These are phyloP conservation scores for Ondatra zibethicus DNA, from an alignment of 2,113 vertebrate genomes.

Conservation along the genomic window DNA sequence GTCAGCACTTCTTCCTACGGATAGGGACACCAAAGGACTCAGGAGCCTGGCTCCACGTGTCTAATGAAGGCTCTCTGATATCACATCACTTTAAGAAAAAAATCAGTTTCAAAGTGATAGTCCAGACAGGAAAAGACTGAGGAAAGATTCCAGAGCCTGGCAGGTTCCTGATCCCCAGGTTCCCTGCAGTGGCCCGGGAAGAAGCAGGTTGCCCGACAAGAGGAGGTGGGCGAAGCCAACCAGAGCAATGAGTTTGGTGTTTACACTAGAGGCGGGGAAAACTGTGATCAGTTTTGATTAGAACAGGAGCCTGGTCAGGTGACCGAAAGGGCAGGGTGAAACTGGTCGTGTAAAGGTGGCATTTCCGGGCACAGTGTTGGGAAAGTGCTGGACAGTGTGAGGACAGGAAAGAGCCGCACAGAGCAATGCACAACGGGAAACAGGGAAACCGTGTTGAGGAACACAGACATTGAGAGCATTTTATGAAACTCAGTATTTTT, in stretches of 20 bases:
- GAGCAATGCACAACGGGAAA: background rate
- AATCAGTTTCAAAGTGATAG: background rate
- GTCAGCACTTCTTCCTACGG: background rate
- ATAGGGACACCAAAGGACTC: background rate
- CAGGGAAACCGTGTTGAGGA: background rate
- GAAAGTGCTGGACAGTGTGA: background rate
- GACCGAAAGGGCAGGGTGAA: background rate
- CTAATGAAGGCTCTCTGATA: background rate
- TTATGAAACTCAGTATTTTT: background rate
- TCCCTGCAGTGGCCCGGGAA: background rate
- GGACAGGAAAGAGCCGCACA: background rate
- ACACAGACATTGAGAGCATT: background rate
- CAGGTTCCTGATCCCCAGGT: background rate
- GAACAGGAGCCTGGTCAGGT: no score
- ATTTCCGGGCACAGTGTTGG: background rate
- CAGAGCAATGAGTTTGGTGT: background rate
- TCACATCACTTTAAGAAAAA: background rate
- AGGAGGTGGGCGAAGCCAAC: background rate
- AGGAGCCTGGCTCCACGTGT: background rate
- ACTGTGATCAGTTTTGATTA: background rate
- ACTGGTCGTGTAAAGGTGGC: background rate
- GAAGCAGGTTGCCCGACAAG: no score
- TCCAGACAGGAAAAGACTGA: background rate
- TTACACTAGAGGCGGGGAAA: background rate
- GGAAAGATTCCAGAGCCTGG: no score